Evolutionary conservation across 2,888 invertebrate genomes (phyloP).

Genomic region (Drosophila picticornis): DNA sequence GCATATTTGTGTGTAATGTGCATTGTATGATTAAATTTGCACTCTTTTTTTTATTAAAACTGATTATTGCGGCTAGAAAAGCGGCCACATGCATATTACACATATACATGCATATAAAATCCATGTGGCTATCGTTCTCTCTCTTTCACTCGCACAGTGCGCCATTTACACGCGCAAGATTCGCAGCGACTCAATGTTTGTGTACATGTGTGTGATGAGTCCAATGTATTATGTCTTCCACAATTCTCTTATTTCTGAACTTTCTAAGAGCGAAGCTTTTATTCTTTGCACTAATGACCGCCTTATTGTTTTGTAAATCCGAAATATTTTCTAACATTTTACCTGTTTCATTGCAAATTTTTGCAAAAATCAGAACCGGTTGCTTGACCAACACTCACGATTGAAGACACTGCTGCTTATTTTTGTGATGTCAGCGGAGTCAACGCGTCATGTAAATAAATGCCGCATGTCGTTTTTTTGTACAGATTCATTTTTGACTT

Average conservation of each 20-base stretch:
- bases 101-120: slow-evolving; percentile 37
- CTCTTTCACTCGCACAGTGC: slow-evolving; percentile 50
- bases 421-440: slow-evolving; percentile 62
- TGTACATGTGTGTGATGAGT: slow-evolving; percentile 17
- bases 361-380: slow-evolving; percentile 29
- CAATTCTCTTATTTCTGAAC: slow-evolving; percentile 24
- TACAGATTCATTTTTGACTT: slow-evolving; percentile 36
- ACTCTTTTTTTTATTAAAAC: slow-evolving; percentile 32
- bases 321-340: slow-evolving; percentile 16
- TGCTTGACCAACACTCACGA: slow-evolving; percentile 1
- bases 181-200: slow-evolving; percentile 18
- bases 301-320: slow-evolving; percentile 15
- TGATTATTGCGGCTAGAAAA: slow-evolving; percentile 38
- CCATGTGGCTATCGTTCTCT: slow-evolving; percentile 67
- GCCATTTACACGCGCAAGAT: slow-evolving; percentile 50
- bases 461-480: slow-evolving; percentile 57
- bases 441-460: slow-evolving; percentile 30
- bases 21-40: slow-evolving; percentile 26
- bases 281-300: slow-evolving; percentile 11
- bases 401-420: slow-evolving; percentile 13
- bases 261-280: slow-evolving; percentile 18
- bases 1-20: slow-evolving; percentile 13
- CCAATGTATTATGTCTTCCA: slow-evolving; percentile 5
- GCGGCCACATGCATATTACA: slow-evolving; percentile 32
- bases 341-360: slow-evolving; percentile 38